Base-by-base conservation (phyloP, 2,113 vertebrate genomes). In the Cyanoderma ruficeps region DNA sequence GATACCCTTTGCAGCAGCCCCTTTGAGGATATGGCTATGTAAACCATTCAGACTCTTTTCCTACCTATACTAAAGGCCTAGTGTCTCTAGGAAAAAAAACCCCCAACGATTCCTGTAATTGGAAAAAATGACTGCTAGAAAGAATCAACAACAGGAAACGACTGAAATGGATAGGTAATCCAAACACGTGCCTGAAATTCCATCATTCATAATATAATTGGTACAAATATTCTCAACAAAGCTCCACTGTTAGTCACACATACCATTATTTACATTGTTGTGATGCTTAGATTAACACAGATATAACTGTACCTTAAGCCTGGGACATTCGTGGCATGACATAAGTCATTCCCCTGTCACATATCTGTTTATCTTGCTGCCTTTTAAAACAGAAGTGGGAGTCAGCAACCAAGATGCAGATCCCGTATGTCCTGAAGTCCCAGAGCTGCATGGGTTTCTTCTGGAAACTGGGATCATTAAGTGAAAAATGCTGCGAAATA, bases 111-210 rank as follows among this genome's bases (percentile, higher is more conserved):
- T 98, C 96, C 97, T 98, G 97, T 98, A 99, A 98, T 98, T 98
- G 92, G 98, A 98, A 97, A 94, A 99, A 99, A 97, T 98, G 98
- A 96, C 98, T 98, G 98, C 83, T 96, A 94, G 93, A 97, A 97
- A 92, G 98, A 93, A 95, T 87, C 92, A 94, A 87, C 94, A 97
- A 97, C 93, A 97, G 94, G 87, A 97, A 94, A 94, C 13, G 20
- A 85, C 28, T 89, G 69, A 98, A 96, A 97, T 61, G 87, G 91
- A 94, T 71, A 92, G 91, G 94, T 89, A 97, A 96, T 96, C 79
- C 93, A 97, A 97, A 96, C 91, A 90, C 82, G 49, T 98, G 97
- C 96, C 76, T 96, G 86, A 77, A 97, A 98, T 98, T 96, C 96
- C 93, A 94, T 74, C 90, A 86, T 96, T 97, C 97, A 96, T 96